Evolutionary conservation across 2,888 invertebrate species (phyloP), one percentile per base, ranked within the genome.

Genomic region (Tipula helvola): DNA sequence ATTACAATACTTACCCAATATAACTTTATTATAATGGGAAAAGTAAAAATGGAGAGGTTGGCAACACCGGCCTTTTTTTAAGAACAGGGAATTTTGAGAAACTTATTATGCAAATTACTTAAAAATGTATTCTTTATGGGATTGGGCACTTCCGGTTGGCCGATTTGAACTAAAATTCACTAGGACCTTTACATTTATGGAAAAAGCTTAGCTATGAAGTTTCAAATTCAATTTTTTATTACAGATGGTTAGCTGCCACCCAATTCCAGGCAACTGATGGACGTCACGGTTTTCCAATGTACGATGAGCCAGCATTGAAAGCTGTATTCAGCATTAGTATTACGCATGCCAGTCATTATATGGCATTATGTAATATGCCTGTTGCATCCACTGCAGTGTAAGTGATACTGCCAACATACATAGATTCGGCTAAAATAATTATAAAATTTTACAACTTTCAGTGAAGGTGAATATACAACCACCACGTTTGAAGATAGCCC

Each of bases 261-360:
- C 94, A 94, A 87, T 93, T 95, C 85, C 93, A 94, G 89, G 92
- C 94, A 0, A 93, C 93, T 0, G 92, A 92, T 85, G 94, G 94
- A 0, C 92, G 94, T 1, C 91, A 92, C 16, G 94, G 94, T 0
- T 95, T 95, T 89, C 95, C 95, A 0, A 95, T 95, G 89, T 95
- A 94, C 89, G 87, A 87, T 42, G 87, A 87, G 89, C 95, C 95
- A 0, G 91, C 90, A 0, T 89, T 93, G 16, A 95, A 95, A 89
- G 95, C 95, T 0, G 89, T 90, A 2, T 95, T 95, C 89, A 90
- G 92, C 10, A 92, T 95, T 16, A 92, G 92, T 4, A 92, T 95
- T 10, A 87, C 85, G 13, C 87, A 87, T 52, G 85, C 39, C 16
- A 71, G 7, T 39, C 16, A 12, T 10, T 87, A 87, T 39, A 12